Evolutionary conservation across 2,113 vertebrate genomes (phyloP).

Genomic region (Dromas ardeola): DNA sequence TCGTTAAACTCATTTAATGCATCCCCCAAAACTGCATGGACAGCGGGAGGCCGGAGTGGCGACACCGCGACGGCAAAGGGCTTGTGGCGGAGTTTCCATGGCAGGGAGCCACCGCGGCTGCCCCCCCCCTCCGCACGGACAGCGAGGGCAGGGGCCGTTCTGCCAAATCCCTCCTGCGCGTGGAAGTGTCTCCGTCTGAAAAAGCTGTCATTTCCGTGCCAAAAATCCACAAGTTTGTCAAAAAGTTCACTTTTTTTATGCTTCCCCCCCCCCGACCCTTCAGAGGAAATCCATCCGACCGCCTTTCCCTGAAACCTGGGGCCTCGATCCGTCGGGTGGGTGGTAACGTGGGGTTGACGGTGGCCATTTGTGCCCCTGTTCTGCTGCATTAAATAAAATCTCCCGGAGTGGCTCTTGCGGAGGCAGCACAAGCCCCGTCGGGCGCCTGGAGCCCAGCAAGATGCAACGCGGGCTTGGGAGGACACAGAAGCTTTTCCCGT

Average conservation of each 20-base stretch:
- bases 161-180: not conserved
- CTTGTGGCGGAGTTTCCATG: not conserved
- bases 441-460: not conserved
- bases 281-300: not conserved
- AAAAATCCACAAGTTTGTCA: not conserved
- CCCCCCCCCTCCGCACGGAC: rapidly evolving
- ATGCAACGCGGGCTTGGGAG: not conserved
- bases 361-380: not conserved
- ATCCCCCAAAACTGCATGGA: not conserved
- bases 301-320: not conserved
- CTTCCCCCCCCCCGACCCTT: no score
- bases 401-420: rapidly evolving
- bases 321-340: rapidly evolving
- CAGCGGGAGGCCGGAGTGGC: no score
- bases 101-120: not conserved
- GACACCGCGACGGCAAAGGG: not conserved
- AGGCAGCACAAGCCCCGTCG: rapidly evolving
- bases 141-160: not conserved
- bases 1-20: not conserved
- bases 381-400: not conserved
- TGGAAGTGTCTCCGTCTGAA: not conserved
- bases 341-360: rapidly evolving
- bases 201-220: not conserved
- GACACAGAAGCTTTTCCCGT: not conserved
- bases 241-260: not conserved